Evolutionary conservation across 1,140 invertebrate species (phyloP), one percentile per base, ranked within the genome.

Genomic region (Lasioglossum baleicum): DNA sequence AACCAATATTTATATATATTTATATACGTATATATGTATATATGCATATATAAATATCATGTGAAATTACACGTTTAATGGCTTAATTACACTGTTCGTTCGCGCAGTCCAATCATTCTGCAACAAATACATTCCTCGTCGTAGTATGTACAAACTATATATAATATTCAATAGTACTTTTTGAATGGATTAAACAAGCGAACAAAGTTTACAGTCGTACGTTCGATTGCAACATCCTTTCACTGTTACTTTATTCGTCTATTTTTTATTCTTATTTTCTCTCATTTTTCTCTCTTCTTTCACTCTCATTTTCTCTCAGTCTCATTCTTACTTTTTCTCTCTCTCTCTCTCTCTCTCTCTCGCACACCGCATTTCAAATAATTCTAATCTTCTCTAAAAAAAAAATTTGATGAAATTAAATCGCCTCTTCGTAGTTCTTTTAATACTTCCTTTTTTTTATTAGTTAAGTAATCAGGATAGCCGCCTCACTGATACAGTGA

Each of bases 401-500:
- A 82, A 77, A 85, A 81, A 72, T 71, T 70, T 70, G 48, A 65
- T 74, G 68, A 73, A 48, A 70, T 70, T 71, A 84, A 79, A 81
- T 81, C 40, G 60, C 51, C 81, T 65, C 74, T 82, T 77, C 42
- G 74, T 89, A 83, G 64, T 88, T 89, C 89, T 87, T 35, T 90
- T 90, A 91, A 90, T 92, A 91, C 88, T 92, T 88, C 83, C 90
- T 87, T 90, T 88, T 88, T 90, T 86, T 91, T 88, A 91, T 86
- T 91, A 88, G 82, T 89, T 53, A 89, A 88, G 89, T 83, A 90
- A 89, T 84, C 80, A 86, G 85, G 84, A 89, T 75, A 77, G 65
- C 86, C 88, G 87, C 86, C 90, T 91, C 92, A 92, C 92, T 93
- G 92, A 93, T 93, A 92, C 92, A 93, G 92, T 92, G 91, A 93